Percentiles rank a stretch among this genome's conserved stretches.
Conservation (phyloP, 2,797 vertebrate genomes). For the Clarias pachynema region DNA sequence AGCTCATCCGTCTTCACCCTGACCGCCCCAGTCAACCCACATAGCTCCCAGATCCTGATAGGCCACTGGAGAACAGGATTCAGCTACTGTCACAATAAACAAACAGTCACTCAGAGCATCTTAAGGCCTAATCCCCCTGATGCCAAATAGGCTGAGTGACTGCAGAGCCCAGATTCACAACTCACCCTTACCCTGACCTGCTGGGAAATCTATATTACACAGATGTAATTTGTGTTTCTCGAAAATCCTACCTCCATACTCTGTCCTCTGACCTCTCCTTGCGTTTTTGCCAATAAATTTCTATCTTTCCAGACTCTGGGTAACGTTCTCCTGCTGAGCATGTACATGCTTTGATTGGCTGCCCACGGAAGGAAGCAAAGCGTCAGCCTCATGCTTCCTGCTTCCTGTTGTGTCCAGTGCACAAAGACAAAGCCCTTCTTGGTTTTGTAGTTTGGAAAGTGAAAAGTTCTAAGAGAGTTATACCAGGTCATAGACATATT, state of each 20-base stretch:
- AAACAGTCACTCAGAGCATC: slow-evolving; percentile 73
- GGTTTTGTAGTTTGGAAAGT: slow-evolving; percentile 43
- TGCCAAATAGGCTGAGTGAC: slow-evolving; percentile 67
- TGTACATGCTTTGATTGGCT: slow-evolving; percentile 76
- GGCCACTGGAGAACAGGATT: slow-evolving; percentile 63
- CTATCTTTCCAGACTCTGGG: slow-evolving; percentile 44
- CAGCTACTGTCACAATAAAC: slow-evolving; percentile 75
- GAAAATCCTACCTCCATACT: slow-evolving; percentile 43
- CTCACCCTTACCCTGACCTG: slow-evolving; percentile 14
- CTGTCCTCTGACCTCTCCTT: slow-evolving; percentile 38
- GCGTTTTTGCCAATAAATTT: slow-evolving; percentile 38
- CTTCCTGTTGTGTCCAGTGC: slow-evolving; percentile 82
- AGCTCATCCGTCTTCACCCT: slow-evolving; percentile 76
- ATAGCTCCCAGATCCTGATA: slow-evolving; percentile 66
- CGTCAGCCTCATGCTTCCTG: slow-evolving; percentile 76
- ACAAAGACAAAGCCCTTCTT: slow-evolving; percentile 56
- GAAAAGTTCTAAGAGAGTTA: slow-evolving; percentile 26
- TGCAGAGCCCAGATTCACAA: slow-evolving; percentile 11
- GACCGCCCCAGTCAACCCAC: slow-evolving; percentile 66
- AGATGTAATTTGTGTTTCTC: slow-evolving; percentile 44
- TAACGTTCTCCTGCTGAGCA: slow-evolving; percentile 59
- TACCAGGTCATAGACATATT: slow-evolving; percentile 2
- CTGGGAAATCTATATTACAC: slow-evolving; percentile 45
- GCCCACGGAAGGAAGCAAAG: slow-evolving; percentile 77
- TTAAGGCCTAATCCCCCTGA: slow-evolving; percentile 67